Evolutionary conservation across 2,113 vertebrate genomes (phyloP).

Genomic region (Eurypyga helias): DNA sequence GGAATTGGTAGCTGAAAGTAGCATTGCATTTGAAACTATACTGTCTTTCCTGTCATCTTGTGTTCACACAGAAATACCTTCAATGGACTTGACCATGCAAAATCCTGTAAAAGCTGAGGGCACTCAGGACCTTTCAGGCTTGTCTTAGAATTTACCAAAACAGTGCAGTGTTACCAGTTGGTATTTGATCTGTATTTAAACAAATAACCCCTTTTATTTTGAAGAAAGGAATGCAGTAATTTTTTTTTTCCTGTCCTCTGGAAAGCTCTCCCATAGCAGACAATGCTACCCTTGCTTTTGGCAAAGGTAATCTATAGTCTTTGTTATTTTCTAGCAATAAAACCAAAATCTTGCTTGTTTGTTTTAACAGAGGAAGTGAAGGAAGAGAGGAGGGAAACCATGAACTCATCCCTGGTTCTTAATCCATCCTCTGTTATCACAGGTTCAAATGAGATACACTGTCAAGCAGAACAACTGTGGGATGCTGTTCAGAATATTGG

Average conservation of each 20-base stretch:
- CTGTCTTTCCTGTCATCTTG: neutral
- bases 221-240: neutral
- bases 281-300: neutral
- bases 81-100: neutral
- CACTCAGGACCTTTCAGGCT: neutral
- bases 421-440: neutral
- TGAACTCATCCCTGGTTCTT: neutral
- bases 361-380: neutral
- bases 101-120: neutral
- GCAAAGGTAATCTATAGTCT: neutral
- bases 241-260: neutral
- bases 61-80: neutral
- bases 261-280: accelerated
- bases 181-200: neutral
- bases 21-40: neutral
- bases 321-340: neutral
- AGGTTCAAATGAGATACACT: neutral
- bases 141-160: neutral
- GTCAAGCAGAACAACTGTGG: neutral
- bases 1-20: neutral
- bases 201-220: neutral
- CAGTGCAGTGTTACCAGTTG: neutral
- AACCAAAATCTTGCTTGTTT: neutral
- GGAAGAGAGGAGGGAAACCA: neutral
- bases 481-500: neutral